Base-by-base conservation (phyloP, 2,113 vertebrate species). In the Grammomys dolichurus region DNA sequence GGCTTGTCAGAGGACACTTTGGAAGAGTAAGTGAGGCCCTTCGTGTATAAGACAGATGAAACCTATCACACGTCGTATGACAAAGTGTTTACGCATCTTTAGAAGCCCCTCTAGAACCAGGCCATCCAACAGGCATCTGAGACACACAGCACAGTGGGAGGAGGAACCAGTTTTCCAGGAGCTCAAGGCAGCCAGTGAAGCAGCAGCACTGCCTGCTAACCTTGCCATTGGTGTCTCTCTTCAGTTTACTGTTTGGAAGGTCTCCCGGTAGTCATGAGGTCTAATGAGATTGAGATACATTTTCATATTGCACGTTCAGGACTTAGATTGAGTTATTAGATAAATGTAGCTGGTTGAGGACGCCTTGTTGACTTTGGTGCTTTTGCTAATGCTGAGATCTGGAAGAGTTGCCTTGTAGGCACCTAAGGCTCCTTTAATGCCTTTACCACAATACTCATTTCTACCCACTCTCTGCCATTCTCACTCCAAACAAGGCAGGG, bases 321-420 rank as follows among this genome's bases (percentile, higher is more conserved):
- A 78, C 85, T 95, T 96, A 65, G 89, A 72, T 92, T 72, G 72
- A 89, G 75, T 56, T 87, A 11, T 86, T 75, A 93, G 24, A 3
- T 70, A 73, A 89, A 33, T 48, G 22, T 80, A n/a, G 46, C 36
- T 65, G 58, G 69, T 16, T 77, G 73, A 89, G 43, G 65, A 58
- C 76, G 19, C 48, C 26, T 43, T 93, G 31, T 43, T 90, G 46
- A 46, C 31, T 22, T 86, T 67, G 46, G 65, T 58, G 88, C 58
- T 46, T 80, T 54, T n/a, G 56, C 70, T 43, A 56, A 22, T 54
- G 33, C 43, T 86, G 40, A 36, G 54, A 76, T 96, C 56, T 43
- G 65, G 16, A 90, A 65, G 84, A 89, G 54, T 60, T 95, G 36
- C 24, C 43, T 81, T 78, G 70, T 67, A 60, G 60, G 10, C 7